Evolutionary conservation across 2,888 invertebrate species (phyloP).

Genomic region (Leptura quadrifasciata): DNA sequence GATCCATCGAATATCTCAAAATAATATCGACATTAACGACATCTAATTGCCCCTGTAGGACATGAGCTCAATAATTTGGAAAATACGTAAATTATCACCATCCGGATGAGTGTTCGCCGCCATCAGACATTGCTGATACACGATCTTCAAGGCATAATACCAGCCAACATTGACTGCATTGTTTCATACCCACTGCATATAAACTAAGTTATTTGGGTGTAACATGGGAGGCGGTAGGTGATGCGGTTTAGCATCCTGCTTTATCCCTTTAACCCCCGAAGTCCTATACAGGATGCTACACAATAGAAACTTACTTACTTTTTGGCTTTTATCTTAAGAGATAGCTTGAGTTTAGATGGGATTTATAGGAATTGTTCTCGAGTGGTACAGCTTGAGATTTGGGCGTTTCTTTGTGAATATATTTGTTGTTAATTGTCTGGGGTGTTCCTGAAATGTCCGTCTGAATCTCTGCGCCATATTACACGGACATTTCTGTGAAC

Average conservation of each 20-base stretch:
- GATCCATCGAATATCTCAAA: too few species aligned
- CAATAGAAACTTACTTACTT: not conserved
- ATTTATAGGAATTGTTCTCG: not conserved
- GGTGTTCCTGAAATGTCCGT: too few species aligned
- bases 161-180: constrained; percentile 23
- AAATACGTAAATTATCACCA: not conserved
- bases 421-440: too few species aligned
- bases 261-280: not conserved
- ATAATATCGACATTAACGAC: too few species aligned
- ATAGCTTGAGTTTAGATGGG: not conserved
- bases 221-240: constrained; percentile 34
- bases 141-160: constrained; percentile 20
- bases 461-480: too few species aligned
- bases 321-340: not conserved
- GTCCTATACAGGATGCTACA: not conserved
- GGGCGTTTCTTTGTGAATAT: not conserved
- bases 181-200: constrained; percentile 14
- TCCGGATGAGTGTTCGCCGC: not conserved
- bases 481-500: too few species aligned
- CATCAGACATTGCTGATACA: constrained; percentile 8
- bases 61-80: not conserved
- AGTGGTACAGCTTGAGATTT: not conserved
- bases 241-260: constrained; percentile 30
- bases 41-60: too few species aligned
- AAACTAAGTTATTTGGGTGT: constrained; percentile 33